Conservation (phyloP, 1,140 invertebrate species). For the Drosophila jambulina region DNA sequence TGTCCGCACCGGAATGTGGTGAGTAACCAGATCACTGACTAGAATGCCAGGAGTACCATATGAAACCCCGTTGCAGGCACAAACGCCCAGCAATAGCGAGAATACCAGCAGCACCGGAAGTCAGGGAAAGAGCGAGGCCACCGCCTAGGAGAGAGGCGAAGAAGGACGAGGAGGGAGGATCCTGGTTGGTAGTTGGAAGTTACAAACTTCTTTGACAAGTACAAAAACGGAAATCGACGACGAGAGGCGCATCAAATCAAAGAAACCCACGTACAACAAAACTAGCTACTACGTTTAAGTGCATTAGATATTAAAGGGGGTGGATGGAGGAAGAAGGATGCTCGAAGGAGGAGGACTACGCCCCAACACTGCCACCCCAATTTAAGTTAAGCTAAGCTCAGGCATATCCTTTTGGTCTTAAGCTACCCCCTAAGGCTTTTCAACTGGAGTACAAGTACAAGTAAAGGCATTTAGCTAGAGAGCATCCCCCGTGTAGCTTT, state of each 20-base stretch:
- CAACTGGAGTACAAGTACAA: conserved; percentile 17
- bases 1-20: conserved; percentile 87
- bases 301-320: conserved; percentile 60
- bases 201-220: conserved; percentile 70
- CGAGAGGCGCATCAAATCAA: conserved; percentile 69
- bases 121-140: conserved; percentile 25
- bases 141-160: conserved; percentile 5
- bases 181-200: conserved; percentile 49
- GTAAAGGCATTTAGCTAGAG: conserved; percentile 29
- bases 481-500: conserved; percentile 11
- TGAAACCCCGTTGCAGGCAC: conserved; percentile 37
- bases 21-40: conserved; percentile 19
- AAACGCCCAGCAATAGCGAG: conserved; percentile 46
- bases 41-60: not conserved
- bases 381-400: conserved; percentile 23
- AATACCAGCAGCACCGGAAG: conserved; percentile 41
- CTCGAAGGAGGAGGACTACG: not conserved
- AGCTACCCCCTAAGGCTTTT: conserved; percentile 23
- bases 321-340: not conserved
- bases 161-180: not conserved
- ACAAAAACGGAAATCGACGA: conserved; percentile 43
- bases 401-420: conserved; percentile 18
- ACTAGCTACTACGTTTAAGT: conserved; percentile 51
- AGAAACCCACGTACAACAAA: conserved; percentile 65
- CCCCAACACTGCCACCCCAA: conserved; percentile 1